Evolutionary conservation across 2,888 invertebrate species (phyloP).

Genomic region (Lasius platythorax): DNA sequence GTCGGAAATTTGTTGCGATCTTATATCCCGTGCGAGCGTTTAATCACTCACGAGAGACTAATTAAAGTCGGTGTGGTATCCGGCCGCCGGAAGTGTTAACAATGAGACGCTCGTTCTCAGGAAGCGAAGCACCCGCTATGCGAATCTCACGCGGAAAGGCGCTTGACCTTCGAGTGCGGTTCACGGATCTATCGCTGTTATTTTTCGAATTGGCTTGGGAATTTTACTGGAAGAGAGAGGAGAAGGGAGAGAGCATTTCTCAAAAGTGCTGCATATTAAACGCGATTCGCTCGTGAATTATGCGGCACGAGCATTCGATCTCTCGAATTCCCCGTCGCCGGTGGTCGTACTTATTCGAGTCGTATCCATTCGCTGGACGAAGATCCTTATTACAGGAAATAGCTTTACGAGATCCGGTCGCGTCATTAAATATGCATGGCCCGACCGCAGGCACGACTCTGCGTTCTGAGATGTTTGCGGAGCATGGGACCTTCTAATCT

Average conservation of each 20-base stretch:
- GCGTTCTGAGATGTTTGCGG: slow-evolving; percentile 58
- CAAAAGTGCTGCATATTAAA: slow-evolving; percentile 27
- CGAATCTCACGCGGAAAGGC: slow-evolving; percentile 42
- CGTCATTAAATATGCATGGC: slow-evolving; percentile 74
- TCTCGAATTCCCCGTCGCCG: slow-evolving; percentile 28
- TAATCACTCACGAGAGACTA: slow-evolving; percentile 31
- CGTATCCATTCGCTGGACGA: slow-evolving; percentile 58
- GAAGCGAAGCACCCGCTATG: slow-evolving; percentile 17
- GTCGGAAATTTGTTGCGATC: slow-evolving; percentile 35
- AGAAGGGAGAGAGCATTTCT: not conserved
- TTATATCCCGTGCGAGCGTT: slow-evolving; percentile 30
- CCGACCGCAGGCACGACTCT: slow-evolving; percentile 62
- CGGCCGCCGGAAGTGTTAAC: slow-evolving; percentile 35
- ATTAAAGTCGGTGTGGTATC: slow-evolving; percentile 32
- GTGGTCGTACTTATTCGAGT: slow-evolving; percentile 54
- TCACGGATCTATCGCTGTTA: slow-evolving; percentile 25
- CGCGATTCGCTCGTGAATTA: slow-evolving; percentile 55
- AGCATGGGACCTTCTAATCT: slow-evolving; percentile 71
- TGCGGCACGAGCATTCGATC: slow-evolving; percentile 35
- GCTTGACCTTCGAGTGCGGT: slow-evolving; percentile 45
- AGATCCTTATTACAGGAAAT: slow-evolving; percentile 78
- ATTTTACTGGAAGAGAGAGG: not conserved
- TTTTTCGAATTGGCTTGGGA: not conserved
- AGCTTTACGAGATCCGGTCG: slow-evolving; percentile 64
- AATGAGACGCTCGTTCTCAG: slow-evolving; percentile 43